Percentiles rank a stretch among this genome's conserved stretches.
phyloP scores from a whole-genome alignment of 2,888 invertebrate species.

The Gortyna flavago region DNA sequence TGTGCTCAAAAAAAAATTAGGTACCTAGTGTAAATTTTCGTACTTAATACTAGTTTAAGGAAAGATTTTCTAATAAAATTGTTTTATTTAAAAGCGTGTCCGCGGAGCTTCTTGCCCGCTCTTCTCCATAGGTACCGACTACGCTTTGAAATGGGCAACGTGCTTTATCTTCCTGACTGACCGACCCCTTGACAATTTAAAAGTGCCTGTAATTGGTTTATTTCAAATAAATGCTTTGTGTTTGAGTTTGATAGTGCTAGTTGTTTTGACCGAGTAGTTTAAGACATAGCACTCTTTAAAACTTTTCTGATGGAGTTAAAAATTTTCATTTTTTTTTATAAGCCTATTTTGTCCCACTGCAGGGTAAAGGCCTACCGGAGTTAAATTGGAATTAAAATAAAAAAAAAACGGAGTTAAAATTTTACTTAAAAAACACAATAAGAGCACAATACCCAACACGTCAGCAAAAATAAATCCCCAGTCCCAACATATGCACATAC shows the following conservation, averaged over 20 bases:
- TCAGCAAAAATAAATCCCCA: constrained; percentile 43
- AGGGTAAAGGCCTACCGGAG: too few species aligned
- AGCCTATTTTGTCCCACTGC: too few species aligned
- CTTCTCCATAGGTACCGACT: background rate
- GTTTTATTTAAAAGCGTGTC: background rate
- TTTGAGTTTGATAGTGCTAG: background rate
- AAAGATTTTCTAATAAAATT: background rate
- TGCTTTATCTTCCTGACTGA: too few species aligned
- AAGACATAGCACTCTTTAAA: background rate
- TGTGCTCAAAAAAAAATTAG: background rate
- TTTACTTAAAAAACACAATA: constrained; percentile 1
- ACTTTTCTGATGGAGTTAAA: background rate
- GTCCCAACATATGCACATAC: constrained; percentile 33
- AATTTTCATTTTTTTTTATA: too few species aligned
- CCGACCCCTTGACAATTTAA: too few species aligned
- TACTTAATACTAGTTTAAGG: background rate
- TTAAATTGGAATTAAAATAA: too few species aligned
- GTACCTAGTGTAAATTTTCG: background rate
- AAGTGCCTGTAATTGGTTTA: background rate
- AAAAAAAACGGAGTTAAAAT: background rate
- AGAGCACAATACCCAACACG: constrained; percentile 22
- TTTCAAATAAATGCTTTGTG: background rate
- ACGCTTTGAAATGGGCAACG: background rate
- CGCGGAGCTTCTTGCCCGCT: background rate
- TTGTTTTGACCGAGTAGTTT: too few species aligned